Percentiles rank a stretch among this genome's conserved stretches.
Evolutionary conservation across 2,113 vertebrate genomes (phyloP).

Genomic region (Myrmophylax atrothorax): DNA sequence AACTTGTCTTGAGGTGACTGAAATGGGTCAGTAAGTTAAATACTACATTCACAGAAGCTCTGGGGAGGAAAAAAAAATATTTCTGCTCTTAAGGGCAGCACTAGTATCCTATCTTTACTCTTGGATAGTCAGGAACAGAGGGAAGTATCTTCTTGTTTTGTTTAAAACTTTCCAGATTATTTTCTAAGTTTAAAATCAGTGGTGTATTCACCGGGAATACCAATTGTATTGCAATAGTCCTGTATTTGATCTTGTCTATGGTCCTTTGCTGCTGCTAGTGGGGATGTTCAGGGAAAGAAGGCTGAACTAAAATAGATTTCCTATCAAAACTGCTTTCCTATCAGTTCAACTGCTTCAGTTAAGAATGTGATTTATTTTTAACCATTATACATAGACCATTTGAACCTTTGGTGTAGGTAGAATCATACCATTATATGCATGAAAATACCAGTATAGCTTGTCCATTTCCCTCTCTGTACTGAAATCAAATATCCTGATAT

Average conservation of each 20-base stretch:
- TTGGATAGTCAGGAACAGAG: neutral
- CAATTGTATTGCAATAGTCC: neutral
- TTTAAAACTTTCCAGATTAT: neutral
- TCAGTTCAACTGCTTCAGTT: neutral
- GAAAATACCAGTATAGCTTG: neutral
- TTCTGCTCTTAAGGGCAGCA: neutral
- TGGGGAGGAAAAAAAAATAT: neutral
- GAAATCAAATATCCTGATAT: neutral
- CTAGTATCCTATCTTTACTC: neutral
- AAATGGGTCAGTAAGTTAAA: slow-evolving; percentile 39
- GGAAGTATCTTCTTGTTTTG: neutral
- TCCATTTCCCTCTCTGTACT: neutral
- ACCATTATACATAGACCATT: neutral
- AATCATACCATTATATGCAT: neutral
- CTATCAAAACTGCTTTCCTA: slow-evolving; percentile 8
- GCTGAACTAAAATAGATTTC: neutral
- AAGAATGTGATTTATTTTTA: slow-evolving; percentile 17
- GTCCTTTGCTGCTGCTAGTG: neutral
- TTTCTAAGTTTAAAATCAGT: neutral
- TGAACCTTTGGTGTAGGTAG: neutral
- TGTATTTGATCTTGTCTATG: neutral
- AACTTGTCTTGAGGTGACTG: slow-evolving; percentile 1
- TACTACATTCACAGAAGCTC: neutral
- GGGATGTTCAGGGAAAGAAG: neutral
- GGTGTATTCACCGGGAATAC: neutral